Base-by-base conservation (phyloP, 2,888 invertebrate genomes). In the Amphipoea lucens region DNA sequence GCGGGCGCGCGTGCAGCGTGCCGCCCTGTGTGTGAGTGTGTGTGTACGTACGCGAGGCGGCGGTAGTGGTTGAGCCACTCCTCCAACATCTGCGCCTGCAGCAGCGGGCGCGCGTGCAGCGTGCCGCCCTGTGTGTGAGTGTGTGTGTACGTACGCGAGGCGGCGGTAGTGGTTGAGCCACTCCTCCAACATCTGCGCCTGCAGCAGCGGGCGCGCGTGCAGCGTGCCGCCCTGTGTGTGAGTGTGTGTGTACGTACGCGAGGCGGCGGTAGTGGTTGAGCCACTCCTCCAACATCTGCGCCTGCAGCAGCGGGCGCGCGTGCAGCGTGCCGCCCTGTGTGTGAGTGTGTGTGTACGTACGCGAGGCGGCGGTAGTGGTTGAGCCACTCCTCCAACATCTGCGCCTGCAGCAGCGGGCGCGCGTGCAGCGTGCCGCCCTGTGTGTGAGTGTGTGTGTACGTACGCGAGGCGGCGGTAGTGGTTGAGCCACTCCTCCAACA, bases 51-150 rank as follows among this genome's bases (percentile, higher is more conserved):
- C 95, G 94, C 98, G 93, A 98, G 97, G 90, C 98, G 97, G 90
- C 99, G 97, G 96, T 99, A 99, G 96, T 99, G 98, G 96, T 99
- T 99, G 90, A 99, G 97, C 99, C 99, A 99, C 96, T 99, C 95
- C 93, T 99, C 95, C 91, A 98, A 97, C 96, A 99, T 98, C 93
- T 98, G 98, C 86, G 99, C 97, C 94, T 98, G 98, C 96, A 99
- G 99, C 93, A 99, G 93, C 93, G 99, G 99, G 69, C 99, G 97
- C 98, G 99, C 98, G 97, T 98, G 98, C 81, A 98, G 97, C 92
- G 98, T 97, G 83, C 84, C 80, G 62, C 54, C 80, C 68, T 68
- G 97, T 98, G 99, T 40, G 65, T 65, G 65, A 7, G 54, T 57
- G 57, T 98, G 97, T 98, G 98, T 66, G 40, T 74, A 99, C 93